Evolutionary conservation across 2,113 vertebrate genomes (phyloP), one percentile per base, ranked within the genome.

Genomic region (Nerophis lumbriciformis): DNA sequence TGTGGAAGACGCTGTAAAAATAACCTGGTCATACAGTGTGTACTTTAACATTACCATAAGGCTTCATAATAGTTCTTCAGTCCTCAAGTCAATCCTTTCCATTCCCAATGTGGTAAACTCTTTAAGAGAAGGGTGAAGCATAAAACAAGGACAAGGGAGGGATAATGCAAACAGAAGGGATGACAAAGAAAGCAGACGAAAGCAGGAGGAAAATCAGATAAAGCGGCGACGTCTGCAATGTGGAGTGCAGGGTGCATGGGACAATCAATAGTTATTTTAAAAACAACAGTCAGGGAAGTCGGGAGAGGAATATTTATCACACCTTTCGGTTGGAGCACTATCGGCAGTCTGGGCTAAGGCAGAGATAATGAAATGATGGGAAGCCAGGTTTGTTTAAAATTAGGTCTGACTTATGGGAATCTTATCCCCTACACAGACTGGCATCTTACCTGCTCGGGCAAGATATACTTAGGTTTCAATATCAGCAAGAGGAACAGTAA

Each of bases 311-410:
- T 66, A 72, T 81, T 65, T 74, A 75, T 73, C 69, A 62, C 59
- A 68, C n/a, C 28, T 52, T 37, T 65, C 37, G 56, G 56, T 76
- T 75, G 47, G 52, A 54, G 50, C 39, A 15, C 63, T 75, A 76
- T 79, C 66, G 71, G 62, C 28, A 37, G 63, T 67, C 59, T 57
- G 49, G 39, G 61, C 62, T 61, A 44, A 70, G 42, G 49, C 12
- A 44, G 45, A 75, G 69, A 84, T 67, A 74, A 79, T 59, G 66
- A 71, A 73, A 73, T 59, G 65, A 77, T 65, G 48, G 36, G 50
- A 74, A 35, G 50, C 6, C 5, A 37, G 19, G 66, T 70, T 49
- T 69, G 68, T 66, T 76, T 65, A 57, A 75, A 84, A 70, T 75
- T 70, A 68, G 71, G 61, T 49, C 63, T 61, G 74, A 68, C 73